Conservation (phyloP, 2,888 invertebrate genomes). For the Xestia c-nigrum region DNA sequence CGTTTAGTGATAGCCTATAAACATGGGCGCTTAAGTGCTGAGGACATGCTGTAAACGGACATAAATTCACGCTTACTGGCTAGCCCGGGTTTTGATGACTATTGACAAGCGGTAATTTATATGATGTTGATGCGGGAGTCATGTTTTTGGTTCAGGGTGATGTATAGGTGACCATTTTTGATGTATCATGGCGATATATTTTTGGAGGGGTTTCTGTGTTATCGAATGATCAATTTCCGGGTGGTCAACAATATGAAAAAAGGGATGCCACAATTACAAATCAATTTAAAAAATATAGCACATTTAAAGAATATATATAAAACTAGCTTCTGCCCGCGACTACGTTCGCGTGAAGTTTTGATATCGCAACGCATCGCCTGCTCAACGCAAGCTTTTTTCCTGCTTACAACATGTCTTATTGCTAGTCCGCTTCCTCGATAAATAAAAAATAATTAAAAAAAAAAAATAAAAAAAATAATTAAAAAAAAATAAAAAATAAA, state of each 20-base stretch:
- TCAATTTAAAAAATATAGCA: background rate
- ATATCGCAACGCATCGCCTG: no score
- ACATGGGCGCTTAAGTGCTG: slow-evolving; percentile 56
- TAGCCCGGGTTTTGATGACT: slow-evolving; percentile 58
- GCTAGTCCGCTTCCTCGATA: no score
- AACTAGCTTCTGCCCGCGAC: no score
- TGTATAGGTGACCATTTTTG: slow-evolving; percentile 10
- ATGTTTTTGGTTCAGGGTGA: slow-evolving; percentile 14
- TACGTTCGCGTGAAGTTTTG: no score
- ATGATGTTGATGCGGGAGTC: slow-evolving; percentile 25
- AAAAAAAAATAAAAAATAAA: no score
- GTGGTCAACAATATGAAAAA: background rate
- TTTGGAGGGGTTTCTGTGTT: background rate
- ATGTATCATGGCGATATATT: background rate
- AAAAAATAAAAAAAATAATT: no score
- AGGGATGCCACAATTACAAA: background rate
- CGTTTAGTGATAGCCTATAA: slow-evolving; percentile 63
- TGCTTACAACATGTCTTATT: no score
- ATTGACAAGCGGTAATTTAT: slow-evolving; percentile 58
- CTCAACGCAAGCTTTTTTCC: no score
- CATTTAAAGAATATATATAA: no score
- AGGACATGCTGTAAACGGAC: slow-evolving; percentile 58
- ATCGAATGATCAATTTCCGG: background rate
- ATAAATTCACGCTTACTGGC: slow-evolving; percentile 56
- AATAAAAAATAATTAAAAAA: no score